Evolutionary conservation across 2,888 invertebrate genomes (phyloP).

Genomic region (Chaetoderma sp.): DNA sequence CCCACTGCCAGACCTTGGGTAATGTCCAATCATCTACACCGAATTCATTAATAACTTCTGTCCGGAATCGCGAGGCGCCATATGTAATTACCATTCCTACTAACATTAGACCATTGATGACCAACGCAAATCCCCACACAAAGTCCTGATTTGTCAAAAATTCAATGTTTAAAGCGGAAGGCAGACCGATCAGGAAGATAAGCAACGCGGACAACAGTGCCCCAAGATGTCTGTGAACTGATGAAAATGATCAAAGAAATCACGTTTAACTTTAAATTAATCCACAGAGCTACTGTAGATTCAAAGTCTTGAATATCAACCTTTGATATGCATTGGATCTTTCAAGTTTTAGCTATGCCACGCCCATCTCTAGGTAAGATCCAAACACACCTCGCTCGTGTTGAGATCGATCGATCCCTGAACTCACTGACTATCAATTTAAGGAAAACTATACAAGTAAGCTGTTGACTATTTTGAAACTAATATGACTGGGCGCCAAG

Average conservation of each 20-base stretch:
- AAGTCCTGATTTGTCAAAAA: constrained; percentile 64
- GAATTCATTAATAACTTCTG: constrained; percentile 49
- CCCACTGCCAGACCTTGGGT: constrained; percentile 50
- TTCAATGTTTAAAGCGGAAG: constrained; percentile 54
- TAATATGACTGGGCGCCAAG: too few relatives aligned
- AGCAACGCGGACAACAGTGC: constrained; percentile 44
- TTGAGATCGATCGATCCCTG: too few relatives aligned
- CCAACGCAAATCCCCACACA: constrained; percentile 62
- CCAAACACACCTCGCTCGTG: too few relatives aligned
- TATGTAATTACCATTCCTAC: constrained; percentile 51
- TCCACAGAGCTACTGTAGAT: too few relatives aligned
- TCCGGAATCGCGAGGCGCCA: constrained; percentile 47
- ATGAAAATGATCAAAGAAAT: constrained; percentile 2
- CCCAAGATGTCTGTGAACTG: constrained; percentile 50
- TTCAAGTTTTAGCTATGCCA: too few relatives aligned
- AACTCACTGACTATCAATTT: too few relatives aligned
- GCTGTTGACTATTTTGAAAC: too few relatives aligned
- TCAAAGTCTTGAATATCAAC: too few relatives aligned
- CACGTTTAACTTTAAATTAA: not conserved
- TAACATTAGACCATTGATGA: constrained; percentile 58
- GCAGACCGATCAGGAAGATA: constrained; percentile 50
- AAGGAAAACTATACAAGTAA: too few relatives aligned
- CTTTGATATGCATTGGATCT: too few relatives aligned
- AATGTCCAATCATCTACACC: constrained; percentile 56
- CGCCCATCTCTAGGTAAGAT: too few relatives aligned